These are phyloP conservation scores for Pandemis heparana DNA, from an alignment of 2,888 invertebrate species.

Conservation along the genomic window DNA sequence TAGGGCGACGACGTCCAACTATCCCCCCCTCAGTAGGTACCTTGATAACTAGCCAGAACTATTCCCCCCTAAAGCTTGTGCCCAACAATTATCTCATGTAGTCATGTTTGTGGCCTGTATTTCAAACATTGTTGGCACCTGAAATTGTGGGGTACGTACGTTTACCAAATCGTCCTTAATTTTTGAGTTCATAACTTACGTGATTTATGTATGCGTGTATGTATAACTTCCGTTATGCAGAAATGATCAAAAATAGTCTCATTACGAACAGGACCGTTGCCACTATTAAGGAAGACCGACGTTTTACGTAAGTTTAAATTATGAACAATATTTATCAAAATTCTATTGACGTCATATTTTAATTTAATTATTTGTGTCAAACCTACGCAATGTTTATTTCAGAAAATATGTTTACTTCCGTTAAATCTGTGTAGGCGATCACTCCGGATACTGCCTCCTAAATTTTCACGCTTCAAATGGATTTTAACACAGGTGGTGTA, in stretches of 20 bases:
- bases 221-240: background rate
- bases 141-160: constrained; percentile 1
- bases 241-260: no score
- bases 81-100: constrained; percentile 33
- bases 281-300: no score
- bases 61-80: constrained; percentile 33
- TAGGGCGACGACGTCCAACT: constrained; percentile 20
- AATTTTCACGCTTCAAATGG: background rate
- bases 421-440: background rate
- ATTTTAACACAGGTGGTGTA: background rate
- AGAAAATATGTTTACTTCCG: background rate
- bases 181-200: constrained; percentile 6
- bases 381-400: background rate
- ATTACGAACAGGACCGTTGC: no score
- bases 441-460: background rate
- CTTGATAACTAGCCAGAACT: constrained; percentile 37
- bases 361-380: background rate
- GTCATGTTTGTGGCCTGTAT: constrained; percentile 33
- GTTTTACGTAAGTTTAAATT: no score
- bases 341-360: background rate
- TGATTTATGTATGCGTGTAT: no score
- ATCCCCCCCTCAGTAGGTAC: constrained; percentile 24
- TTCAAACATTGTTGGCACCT: constrained; percentile 18
- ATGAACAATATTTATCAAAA: background rate
- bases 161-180: background rate